These are phyloP conservation scores for Acronicta alni DNA, from an alignment of 2,888 invertebrate genomes.

Conservation along the genomic window DNA sequence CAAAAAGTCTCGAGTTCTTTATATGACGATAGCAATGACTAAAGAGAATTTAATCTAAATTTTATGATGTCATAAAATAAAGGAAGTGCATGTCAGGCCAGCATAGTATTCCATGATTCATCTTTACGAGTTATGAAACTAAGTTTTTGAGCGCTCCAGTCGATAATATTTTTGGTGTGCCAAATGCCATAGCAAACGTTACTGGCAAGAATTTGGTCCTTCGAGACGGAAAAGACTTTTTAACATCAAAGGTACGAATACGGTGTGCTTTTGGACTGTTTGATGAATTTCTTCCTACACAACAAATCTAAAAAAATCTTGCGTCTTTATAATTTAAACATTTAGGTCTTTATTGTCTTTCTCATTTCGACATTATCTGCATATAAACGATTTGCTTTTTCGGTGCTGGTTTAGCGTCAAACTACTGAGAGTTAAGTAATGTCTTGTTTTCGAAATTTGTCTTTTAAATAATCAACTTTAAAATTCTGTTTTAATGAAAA, in stretches of 20 bases:
- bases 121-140: slow-evolving; percentile 4
- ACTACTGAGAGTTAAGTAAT: too few relatives aligned
- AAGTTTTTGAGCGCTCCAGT: neutral
- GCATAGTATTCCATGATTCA: slow-evolving; percentile 39
- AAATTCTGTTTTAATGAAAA: too few relatives aligned
- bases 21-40: slow-evolving; percentile 18
- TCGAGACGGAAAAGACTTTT: neutral
- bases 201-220: slow-evolving; percentile 1
- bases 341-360: too few relatives aligned
- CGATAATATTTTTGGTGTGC: neutral
- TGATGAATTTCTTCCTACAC: too few relatives aligned
- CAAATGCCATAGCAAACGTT: neutral
- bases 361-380: too few relatives aligned
- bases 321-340: too few relatives aligned
- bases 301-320: too few relatives aligned
- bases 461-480: too few relatives aligned
- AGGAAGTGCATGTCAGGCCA: slow-evolving; percentile 9
- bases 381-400: too few relatives aligned
- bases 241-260: slow-evolving; percentile 8
- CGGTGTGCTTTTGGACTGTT: too few relatives aligned
- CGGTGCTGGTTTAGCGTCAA: too few relatives aligned
- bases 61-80: slow-evolving; percentile 19
- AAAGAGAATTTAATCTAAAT: slow-evolving; percentile 23
- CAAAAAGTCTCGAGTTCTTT: slow-evolving; percentile 15
- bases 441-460: too few relatives aligned